Conservation (phyloP, 1,140 invertebrate species). For the Idris sp. region DNA sequence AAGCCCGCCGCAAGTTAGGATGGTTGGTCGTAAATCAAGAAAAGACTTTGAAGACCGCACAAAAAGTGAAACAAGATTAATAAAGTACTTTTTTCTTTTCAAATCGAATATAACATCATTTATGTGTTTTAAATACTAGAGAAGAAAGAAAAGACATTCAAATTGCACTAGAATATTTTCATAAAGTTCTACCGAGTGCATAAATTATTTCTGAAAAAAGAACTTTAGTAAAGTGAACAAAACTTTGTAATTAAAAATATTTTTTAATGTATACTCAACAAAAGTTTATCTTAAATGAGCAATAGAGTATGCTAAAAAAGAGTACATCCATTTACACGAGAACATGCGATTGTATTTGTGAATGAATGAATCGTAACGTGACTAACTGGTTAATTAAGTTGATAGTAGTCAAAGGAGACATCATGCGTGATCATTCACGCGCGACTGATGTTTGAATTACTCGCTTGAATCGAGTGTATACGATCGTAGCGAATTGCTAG, state of each 20-base stretch:
- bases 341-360: conserved; percentile 5
- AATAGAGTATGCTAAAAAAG: no score
- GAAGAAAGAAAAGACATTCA: no score
- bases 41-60: conserved; percentile 12
- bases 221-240: no score
- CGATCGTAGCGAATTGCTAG: conserved; percentile 69
- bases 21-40: conserved; percentile 21
- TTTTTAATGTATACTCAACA: no score
- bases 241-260: no score
- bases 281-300: no score
- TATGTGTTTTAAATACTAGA: no score
- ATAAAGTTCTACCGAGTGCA: no score
- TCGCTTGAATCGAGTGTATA: conserved; percentile 63
- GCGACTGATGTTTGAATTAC: conserved; percentile 73
- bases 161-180: no score
- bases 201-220: no score
- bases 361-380: conserved; percentile 41
- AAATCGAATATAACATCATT: conserved; percentile 29
- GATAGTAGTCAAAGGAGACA: conserved; percentile 57
- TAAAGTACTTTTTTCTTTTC: conserved; percentile 24
- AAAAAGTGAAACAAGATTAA: conserved; percentile 30
- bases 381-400: conserved; percentile 50
- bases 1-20: conserved; percentile 43
- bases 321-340: no score
- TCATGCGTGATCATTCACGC: conserved; percentile 66